Conservation (phyloP, 2,797 vertebrate species). For the Hippocampus kuda region DNA sequence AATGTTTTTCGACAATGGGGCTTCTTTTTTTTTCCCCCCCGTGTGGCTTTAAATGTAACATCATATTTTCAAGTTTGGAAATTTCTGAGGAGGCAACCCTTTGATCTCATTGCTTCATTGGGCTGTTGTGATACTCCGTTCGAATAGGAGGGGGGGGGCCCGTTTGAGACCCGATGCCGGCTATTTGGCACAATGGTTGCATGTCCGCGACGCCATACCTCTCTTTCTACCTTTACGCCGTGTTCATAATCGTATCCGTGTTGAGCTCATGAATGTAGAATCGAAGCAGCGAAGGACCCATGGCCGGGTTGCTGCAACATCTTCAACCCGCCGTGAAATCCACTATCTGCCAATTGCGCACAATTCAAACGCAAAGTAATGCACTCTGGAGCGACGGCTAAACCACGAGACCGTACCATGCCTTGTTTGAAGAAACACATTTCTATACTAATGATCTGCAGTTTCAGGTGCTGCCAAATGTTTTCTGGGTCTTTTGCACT, state of each 20-base stretch:
- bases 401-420: neutral
- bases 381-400: neutral
- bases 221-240: slow-evolving; percentile 17
- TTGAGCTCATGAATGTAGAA: slow-evolving; percentile 18
- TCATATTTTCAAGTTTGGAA: neutral
- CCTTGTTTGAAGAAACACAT: slow-evolving; percentile 14
- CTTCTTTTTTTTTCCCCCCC: neutral
- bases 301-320: slow-evolving; percentile 5
- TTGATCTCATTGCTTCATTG: neutral
- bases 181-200: slow-evolving; percentile 14
- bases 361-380: neutral
- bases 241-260: slow-evolving; percentile 20
- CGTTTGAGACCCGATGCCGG: slow-evolving; percentile 20
- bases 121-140: slow-evolving; percentile 16
- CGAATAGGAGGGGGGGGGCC: slow-evolving; percentile 18
- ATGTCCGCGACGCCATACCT: slow-evolving; percentile 27
- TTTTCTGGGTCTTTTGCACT: slow-evolving; percentile 23
- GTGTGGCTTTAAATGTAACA: neutral
- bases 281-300: neutral
- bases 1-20: neutral
- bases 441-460: slow-evolving; percentile 18
- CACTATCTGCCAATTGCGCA: neutral
- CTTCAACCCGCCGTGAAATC: slow-evolving; percentile 5
- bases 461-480: slow-evolving; percentile 32
- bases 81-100: neutral